Conservation (phyloP, 1,140 invertebrate species). For the Asbolus verrucosus region DNA sequence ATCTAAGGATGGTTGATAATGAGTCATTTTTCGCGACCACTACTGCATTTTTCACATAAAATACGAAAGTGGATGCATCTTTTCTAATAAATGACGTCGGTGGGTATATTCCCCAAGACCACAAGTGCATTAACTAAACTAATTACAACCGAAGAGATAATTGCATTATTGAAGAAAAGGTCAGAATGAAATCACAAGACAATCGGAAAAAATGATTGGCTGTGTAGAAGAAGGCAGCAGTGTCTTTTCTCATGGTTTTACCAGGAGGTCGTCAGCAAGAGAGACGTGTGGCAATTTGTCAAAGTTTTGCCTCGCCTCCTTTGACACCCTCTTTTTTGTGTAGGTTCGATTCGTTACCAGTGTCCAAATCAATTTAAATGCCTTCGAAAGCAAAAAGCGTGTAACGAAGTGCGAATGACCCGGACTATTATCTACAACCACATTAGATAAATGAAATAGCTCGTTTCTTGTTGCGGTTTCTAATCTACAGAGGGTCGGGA, state of each 20-base stretch:
- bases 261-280: slow-evolving; percentile 3
- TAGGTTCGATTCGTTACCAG: slow-evolving; percentile 29
- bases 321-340: slow-evolving; percentile 41
- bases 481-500: neutral
- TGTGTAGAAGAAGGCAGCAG: slow-evolving; percentile 9
- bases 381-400: slow-evolving; percentile 24
- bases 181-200: neutral
- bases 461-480: slow-evolving; percentile 26
- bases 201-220: slow-evolving; percentile 2
- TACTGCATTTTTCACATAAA: too few species aligned
- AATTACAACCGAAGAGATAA: neutral
- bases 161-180: slow-evolving; percentile 3
- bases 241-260: slow-evolving; percentile 3
- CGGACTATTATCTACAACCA: slow-evolving; percentile 5
- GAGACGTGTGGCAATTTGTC: slow-evolving; percentile 44
- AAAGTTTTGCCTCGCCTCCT: slow-evolving; percentile 33
- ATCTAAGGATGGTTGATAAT: too few species aligned
- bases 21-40: too few species aligned
- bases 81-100: too few species aligned
- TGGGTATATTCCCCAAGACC: too few species aligned
- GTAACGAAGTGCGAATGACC: slow-evolving; percentile 36
- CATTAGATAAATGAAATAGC: slow-evolving; percentile 29
- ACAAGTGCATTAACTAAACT: neutral
- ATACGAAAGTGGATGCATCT: too few species aligned
- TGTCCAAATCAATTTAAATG: slow-evolving; percentile 45